Evolutionary conservation across 2,113 vertebrate genomes (phyloP), one percentile per base, ranked within the genome.

Genomic region (Recurvirostra avosetta): DNA sequence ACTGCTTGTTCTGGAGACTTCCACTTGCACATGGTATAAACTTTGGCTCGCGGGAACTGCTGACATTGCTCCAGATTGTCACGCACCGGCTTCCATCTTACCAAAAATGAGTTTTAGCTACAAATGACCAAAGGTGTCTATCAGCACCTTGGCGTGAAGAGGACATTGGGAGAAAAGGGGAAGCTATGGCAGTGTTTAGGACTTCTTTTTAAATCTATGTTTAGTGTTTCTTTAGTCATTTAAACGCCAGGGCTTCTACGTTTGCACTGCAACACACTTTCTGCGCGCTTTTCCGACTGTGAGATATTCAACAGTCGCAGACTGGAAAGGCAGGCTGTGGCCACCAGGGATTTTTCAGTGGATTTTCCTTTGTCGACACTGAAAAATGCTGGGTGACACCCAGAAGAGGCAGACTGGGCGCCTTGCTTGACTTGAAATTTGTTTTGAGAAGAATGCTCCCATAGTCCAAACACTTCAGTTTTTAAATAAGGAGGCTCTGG

Each of bases 1-100:
- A 4, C 68, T 26, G 53, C 3, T 12, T 15, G 20, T 53, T 82
- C 82, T 55, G 78, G 52, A 36, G n/a, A 5, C 58, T 88, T 88
- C 56, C 52, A 7, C 65, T 50, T 21, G 23, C 75, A 22, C 30
- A 0, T 1, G 85, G 30, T 7, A 3, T 5, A 25, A 61, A 2
- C 36, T 17, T n/a, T 0, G 0, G 34, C 34, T 45, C 5, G 0
- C 1, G 41, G 87, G 43, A 89, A 34, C 15, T 1, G 45, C 80
- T 65, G 68, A 2, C 36, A 0, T 23, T 4, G 74, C 87, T 77
- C 6, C 15, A 15, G 17, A 2, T 13, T 3, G 9, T 9, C 70
- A 18, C 22, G 2, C 2, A 15, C 1, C 63, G 17, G 10, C 61
- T 25, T 17, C 53, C 29, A 1, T 6, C 76, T 16, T 27, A 27